Evolutionary conservation across 2,888 invertebrate genomes (phyloP).

Genomic region (Dugesia japonica): DNA sequence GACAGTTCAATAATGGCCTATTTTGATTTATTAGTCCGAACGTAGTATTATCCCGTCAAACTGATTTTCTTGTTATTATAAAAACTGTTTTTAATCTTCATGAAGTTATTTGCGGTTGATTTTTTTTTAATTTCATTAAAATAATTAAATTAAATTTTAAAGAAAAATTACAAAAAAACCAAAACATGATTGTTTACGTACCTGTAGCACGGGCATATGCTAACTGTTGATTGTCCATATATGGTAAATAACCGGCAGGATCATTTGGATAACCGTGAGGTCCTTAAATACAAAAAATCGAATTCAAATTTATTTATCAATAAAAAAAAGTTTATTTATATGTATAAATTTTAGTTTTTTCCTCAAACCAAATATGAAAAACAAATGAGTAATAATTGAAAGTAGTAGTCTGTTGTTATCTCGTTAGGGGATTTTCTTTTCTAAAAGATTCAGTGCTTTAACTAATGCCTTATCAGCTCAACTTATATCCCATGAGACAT

Average conservation of each 20-base stretch:
- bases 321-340: background rate
- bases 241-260: slow-evolving; percentile 25
- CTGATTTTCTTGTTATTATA: background rate
- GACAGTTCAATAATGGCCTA: slow-evolving; percentile 20
- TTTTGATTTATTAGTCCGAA: slow-evolving; percentile 10
- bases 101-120: no score
- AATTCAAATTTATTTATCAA: background rate
- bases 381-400: background rate
- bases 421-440: slow-evolving; percentile 8
- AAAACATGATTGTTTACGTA: no score
- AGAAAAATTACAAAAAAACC: no score
- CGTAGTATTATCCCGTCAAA: slow-evolving; percentile 14
- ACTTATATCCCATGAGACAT: slow-evolving; percentile 11
- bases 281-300: background rate
- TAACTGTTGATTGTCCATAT: slow-evolving; percentile 31
- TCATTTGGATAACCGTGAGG: slow-evolving; percentile 29
- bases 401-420: background rate
- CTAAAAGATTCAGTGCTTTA: background rate
- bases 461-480: slow-evolving; percentile 20
- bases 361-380: no score
- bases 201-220: slow-evolving; percentile 27
- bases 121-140: no score
- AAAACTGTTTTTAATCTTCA: slow-evolving; percentile 12
- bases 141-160: no score
- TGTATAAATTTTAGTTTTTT: no score